Evolutionary conservation across 92 coral and sea anemone species (phyloP), one percentile per base, ranked within the genome.

Genomic region (Porites rus): DNA sequence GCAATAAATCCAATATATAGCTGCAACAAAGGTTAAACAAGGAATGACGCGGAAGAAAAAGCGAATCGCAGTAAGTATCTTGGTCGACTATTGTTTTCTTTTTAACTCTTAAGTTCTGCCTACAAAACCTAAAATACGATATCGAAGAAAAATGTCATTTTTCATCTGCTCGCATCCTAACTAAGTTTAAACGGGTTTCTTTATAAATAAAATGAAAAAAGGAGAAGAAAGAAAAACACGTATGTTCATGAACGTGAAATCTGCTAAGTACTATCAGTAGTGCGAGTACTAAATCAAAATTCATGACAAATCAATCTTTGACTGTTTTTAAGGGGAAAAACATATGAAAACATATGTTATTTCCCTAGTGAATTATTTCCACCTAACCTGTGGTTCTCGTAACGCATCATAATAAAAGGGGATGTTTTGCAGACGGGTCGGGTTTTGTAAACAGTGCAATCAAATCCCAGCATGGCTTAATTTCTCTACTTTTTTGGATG

Each of bases 401-500:
- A 25, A 58, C 46, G 6, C 46, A 38, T 38, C 60, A 24, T 18
- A 16, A 74, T 52, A n/a, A 20, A 52, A 74, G 53, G 56, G 17
- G 13, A 51, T 72, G n/a, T 58, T 60, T 76, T 8, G 60, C 8
- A 28, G 80, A 60, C 38, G 53, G 16, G 51, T n/a, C 17, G 46
- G 46, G 59, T 59, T 75, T 75, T 28, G 51, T 60, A 38, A 58
- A 28, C 54, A 28, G 9, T 76, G 58, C 51, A 76, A 25, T 20
- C 9, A 28, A 76, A 76, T 76, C 68, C 60, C 80, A 76, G 80
- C 54, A 76, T 16, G 80, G 28, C 43, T 11, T 8, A 60, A 76
- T 3, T 60, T 20, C 2, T 4, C 46, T 60, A 68, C 18, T 18
- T 25, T 76, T 50, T 76, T 65, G 11, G 17, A 17, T 76, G 38